Percentiles rank a stretch among this genome's conserved stretches.
phyloP scores from a whole-genome alignment of 1,140 invertebrate species.

The Centruroides vittatus region DNA sequence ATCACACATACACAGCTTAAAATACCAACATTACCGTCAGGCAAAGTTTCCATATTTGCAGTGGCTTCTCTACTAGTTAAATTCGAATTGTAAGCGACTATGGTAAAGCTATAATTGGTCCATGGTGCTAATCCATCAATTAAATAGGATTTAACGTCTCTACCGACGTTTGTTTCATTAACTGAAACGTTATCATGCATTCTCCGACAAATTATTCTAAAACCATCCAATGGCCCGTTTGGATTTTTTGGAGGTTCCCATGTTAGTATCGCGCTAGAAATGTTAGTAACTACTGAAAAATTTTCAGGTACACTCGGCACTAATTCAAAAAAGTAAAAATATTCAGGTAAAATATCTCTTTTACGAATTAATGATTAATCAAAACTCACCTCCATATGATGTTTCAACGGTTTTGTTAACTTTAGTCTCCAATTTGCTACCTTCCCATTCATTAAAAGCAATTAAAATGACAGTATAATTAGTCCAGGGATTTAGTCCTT shows the following conservation, averaged over 20 bases:
- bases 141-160: neutral
- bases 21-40: neutral
- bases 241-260: neutral
- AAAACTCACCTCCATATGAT: neutral
- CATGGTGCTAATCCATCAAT: neutral
- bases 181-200: no score
- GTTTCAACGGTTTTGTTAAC: constrained; percentile 19
- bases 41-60: neutral
- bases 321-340: neutral
- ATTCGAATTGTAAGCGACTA: neutral
- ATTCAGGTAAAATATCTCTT: neutral
- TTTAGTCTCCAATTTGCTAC: constrained; percentile 26
- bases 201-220: neutral
- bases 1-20: no score
- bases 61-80: neutral
- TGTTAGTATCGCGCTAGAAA: neutral
- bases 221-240: neutral
- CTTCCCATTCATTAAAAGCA: constrained; percentile 31
- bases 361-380: neutral
- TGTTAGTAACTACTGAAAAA: neutral
- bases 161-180: neutral
- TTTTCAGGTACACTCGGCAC: neutral
- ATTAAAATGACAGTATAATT: constrained; percentile 34
- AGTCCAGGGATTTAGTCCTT: constrained; percentile 20
- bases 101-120: neutral